Evolutionary conservation across 2,113 vertebrate genomes (phyloP).

Genomic region (Gila orcuttii): DNA sequence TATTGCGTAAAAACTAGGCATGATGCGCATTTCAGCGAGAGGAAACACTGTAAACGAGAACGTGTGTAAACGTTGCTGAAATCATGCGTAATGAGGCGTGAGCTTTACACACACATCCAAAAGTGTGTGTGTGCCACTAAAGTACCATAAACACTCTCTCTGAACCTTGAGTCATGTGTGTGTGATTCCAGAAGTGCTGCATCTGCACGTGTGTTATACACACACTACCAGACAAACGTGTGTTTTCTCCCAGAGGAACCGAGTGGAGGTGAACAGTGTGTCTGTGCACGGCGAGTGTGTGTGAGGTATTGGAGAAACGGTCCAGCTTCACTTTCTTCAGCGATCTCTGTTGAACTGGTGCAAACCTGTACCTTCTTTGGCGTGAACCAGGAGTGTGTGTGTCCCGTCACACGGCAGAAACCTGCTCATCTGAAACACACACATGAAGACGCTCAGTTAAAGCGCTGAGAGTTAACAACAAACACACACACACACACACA

Average conservation of each 20-base stretch:
- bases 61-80: slow-evolving; percentile 66
- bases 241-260: not conserved
- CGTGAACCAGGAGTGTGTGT: not conserved
- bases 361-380: not conserved
- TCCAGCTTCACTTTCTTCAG: not conserved
- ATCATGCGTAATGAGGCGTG: not conserved
- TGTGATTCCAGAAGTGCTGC: not conserved
- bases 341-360: not conserved
- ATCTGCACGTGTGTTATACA: not conserved
- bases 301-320: not conserved
- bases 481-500: not conserved
- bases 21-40: slow-evolving; percentile 53
- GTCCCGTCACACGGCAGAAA: slow-evolving; percentile 85
- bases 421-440: slow-evolving; percentile 87
- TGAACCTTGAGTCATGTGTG: not conserved
- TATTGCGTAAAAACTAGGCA: slow-evolving; percentile 58
- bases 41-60: slow-evolving; percentile 72
- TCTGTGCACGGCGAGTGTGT: not conserved
- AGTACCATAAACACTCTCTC: slow-evolving; percentile 59
- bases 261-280: not conserved
- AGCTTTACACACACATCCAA: not conserved
- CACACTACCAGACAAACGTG: not conserved
- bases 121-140: slow-evolving; percentile 54
- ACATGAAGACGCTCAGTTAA: slow-evolving; percentile 35
- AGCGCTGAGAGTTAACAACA: not conserved